These are phyloP conservation scores for Orussus abietinus DNA, from an alignment of 1,140 invertebrate genomes.

Conservation along the genomic window DNA sequence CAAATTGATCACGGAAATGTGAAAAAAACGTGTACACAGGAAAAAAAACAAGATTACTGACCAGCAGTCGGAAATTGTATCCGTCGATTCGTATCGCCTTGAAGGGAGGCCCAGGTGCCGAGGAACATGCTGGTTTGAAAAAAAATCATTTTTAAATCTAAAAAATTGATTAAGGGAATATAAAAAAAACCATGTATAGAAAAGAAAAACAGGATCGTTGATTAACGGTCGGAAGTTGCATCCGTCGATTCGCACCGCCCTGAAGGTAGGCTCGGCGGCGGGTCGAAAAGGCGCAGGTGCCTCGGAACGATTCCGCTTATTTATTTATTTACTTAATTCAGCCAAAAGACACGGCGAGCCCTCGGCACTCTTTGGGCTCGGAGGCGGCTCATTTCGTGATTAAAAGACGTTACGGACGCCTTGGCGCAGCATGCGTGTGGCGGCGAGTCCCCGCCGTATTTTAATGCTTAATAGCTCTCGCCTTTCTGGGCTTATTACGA, in stretches of 20 bases:
- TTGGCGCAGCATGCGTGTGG: constrained; percentile 47
- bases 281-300: no score
- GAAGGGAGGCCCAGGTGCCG: no score
- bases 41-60: constrained; percentile 2
- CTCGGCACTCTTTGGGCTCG: constrained; percentile 41
- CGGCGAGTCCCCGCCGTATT: constrained; percentile 41
- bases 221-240: constrained; percentile 5
- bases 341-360: constrained; percentile 41
- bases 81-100: no score
- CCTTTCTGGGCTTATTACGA: constrained; percentile 43
- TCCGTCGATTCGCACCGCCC: background rate
- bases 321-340: constrained; percentile 55
- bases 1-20: no score
- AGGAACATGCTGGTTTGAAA: no score
- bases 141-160: no score
- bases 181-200: background rate
- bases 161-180: no score
- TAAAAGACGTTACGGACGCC: constrained; percentile 52
- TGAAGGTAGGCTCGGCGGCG: no score
- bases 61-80: no score
- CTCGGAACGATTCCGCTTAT: constrained; percentile 45
- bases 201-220: constrained; percentile 1
- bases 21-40: background rate
- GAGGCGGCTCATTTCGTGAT: constrained; percentile 50
- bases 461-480: constrained; percentile 48